These are phyloP conservation scores for Raja brachyura DNA, from an alignment of 2,113 vertebrate species.

Conservation along the genomic window DNA sequence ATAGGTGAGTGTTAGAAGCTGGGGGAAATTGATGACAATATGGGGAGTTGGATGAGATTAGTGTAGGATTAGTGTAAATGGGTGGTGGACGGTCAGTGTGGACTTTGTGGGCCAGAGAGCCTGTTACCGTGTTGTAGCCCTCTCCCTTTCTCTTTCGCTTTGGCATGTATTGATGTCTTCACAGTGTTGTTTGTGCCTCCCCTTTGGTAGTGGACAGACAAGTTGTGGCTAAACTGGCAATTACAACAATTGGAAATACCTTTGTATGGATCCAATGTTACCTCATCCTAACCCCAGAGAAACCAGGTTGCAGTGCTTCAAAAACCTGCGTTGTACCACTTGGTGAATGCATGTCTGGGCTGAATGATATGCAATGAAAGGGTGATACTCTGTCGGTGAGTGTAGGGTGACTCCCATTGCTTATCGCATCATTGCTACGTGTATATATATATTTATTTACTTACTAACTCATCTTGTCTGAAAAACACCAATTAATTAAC, in stretches of 20 bases:
- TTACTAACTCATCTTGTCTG: not conserved
- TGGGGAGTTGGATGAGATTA: no score
- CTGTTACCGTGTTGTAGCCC: no score
- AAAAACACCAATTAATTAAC: not conserved
- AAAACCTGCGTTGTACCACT: not conserved
- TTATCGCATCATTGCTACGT: not conserved
- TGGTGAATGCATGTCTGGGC: not conserved
- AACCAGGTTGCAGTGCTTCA: not conserved
- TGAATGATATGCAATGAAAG: not conserved
- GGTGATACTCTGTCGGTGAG: not conserved
- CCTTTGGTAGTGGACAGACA: not conserved
- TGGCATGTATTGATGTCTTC: not conserved
- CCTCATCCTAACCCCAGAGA: not conserved
- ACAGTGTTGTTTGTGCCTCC: not conserved
- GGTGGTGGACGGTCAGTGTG: no score
- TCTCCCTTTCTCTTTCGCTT: no score
- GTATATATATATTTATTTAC: no score
- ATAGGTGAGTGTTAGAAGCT: no score
- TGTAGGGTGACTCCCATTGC: slow-evolving; percentile 12
- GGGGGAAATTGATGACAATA: no score
- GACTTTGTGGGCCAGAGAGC: no score
- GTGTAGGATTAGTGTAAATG: no score
- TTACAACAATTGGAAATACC: not conserved
- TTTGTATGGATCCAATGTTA: not conserved
- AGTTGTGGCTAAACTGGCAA: not conserved